These are phyloP conservation scores for Molorchus minor DNA, from an alignment of 2,888 invertebrate species.

Conservation along the genomic window DNA sequence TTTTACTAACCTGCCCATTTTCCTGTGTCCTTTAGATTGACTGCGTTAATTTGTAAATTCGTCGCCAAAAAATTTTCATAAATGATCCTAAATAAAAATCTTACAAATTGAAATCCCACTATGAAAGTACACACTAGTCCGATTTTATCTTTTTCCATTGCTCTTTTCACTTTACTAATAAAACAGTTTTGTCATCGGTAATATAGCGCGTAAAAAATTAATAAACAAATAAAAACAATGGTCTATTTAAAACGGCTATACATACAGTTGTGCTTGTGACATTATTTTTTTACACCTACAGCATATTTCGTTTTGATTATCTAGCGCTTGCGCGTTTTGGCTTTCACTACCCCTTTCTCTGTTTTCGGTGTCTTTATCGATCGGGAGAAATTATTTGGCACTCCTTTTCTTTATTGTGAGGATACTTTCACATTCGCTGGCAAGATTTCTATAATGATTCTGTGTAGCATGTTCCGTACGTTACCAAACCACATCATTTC, in stretches of 20 bases:
- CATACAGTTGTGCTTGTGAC: slow-evolving; percentile 19
- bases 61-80: slow-evolving; percentile 65
- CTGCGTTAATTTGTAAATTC: slow-evolving; percentile 63
- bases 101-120: slow-evolving; percentile 63
- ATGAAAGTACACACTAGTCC: slow-evolving; percentile 62
- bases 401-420: slow-evolving; percentile 8
- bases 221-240: slow-evolving; percentile 22
- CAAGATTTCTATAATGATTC: slow-evolving; percentile 8
- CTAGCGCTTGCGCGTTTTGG: slow-evolving; percentile 41
- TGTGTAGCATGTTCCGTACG: slow-evolving; percentile 22
- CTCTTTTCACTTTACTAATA: slow-evolving; percentile 7
- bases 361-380: slow-evolving; percentile 27
- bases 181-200: neutral
- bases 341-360: slow-evolving; percentile 50
- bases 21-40: slow-evolving; percentile 74
- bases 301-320: slow-evolving; percentile 31
- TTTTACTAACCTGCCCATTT: slow-evolving; percentile 80
- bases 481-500: too few relatives aligned
- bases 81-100: slow-evolving; percentile 63
- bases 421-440: slow-evolving; percentile 22
- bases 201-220: slow-evolving; percentile 1
- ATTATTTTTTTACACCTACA: slow-evolving; percentile 29
- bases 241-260: slow-evolving; percentile 25
- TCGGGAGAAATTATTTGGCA: slow-evolving; percentile 35
- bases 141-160: slow-evolving; percentile 57